phyloP scores from a whole-genome alignment of 2,113 vertebrate genomes.

The Columbina picui region DNA sequence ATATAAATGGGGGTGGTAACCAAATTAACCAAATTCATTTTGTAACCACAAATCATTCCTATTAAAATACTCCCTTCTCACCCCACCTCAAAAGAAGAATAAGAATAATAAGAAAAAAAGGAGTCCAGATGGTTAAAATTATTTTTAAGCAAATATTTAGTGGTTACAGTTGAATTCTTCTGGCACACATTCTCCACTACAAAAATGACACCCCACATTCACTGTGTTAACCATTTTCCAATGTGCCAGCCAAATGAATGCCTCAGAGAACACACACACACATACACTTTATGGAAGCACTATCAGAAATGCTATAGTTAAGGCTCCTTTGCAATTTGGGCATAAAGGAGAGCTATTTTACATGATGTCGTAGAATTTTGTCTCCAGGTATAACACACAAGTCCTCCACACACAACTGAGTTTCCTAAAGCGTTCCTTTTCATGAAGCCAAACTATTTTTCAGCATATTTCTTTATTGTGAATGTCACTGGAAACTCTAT shows the following conservation, averaged over 20 bases:
- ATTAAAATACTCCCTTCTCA: slow-evolving; percentile 69
- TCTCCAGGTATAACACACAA: background rate
- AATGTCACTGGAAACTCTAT: background rate
- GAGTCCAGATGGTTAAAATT: slow-evolving; percentile 83
- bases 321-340: background rate
- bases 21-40: slow-evolving; percentile 75
- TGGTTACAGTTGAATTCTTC: slow-evolving; percentile 79
- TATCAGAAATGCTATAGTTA: slow-evolving; percentile 47
- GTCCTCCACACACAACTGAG: background rate
- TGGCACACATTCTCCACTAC: slow-evolving; percentile 75
- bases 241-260: slow-evolving; percentile 72
- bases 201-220: slow-evolving; percentile 75
- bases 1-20: slow-evolving; percentile 74
- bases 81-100: slow-evolving; percentile 70
- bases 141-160: slow-evolving; percentile 81
- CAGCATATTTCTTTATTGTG: background rate
- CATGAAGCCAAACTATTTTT: background rate
- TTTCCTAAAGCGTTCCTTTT: background rate
- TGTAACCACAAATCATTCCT: slow-evolving; percentile 74
- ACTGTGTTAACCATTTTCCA: slow-evolving; percentile 79
- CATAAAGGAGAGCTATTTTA: background rate
- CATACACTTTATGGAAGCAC: slow-evolving; percentile 16
- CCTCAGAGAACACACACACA: slow-evolving; percentile 65
- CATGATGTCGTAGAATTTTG: background rate
- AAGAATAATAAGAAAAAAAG: slow-evolving; percentile 57